Percentiles rank a stretch among this genome's conserved stretches.
These are phyloP conservation scores for Trinectes maculatus DNA, from an alignment of 2,113 vertebrate genomes.

Conservation along the genomic window DNA sequence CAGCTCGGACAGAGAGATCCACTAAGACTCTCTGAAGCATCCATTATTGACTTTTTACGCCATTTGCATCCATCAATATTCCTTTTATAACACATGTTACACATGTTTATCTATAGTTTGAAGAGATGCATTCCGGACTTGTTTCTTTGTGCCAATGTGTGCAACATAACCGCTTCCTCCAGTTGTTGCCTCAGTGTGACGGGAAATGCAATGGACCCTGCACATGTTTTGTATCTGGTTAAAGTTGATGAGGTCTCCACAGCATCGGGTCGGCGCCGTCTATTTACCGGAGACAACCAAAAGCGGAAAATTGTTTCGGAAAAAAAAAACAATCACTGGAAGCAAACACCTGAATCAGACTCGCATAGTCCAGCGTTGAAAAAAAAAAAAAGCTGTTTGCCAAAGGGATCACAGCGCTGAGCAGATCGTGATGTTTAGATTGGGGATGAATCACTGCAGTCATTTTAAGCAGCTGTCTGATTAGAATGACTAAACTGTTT, in stretches of 20 bases:
- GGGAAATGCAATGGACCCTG: neutral
- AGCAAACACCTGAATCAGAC: neutral
- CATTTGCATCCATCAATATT: neutral
- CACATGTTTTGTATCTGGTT: neutral
- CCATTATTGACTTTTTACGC: neutral
- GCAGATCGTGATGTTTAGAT: slow-evolving; percentile 57
- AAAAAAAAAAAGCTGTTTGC: slow-evolving; percentile 9
- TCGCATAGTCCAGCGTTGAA: neutral
- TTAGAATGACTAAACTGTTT: slow-evolving; percentile 33
- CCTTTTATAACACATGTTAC: neutral
- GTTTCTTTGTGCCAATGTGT: neutral
- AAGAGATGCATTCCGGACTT: slow-evolving; percentile 13
- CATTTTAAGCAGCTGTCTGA: slow-evolving; percentile 35
- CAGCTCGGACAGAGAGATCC: neutral
- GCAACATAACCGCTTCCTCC: slow-evolving; percentile 1
- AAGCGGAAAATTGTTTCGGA: neutral
- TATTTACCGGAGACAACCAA: neutral
- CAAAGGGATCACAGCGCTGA: slow-evolving; percentile 10
- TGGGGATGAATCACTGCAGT: slow-evolving; percentile 59
- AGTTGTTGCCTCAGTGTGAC: neutral
- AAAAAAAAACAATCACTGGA: neutral
- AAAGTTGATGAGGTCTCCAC: neutral
- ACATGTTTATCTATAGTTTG: slow-evolving; percentile 1
- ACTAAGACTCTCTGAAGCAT: slow-evolving; percentile 6
- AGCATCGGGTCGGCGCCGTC: neutral